A percentile compares a stretch with the other conserved stretches of the same genome.
Conservation (phyloP, 2,888 invertebrate genomes). For the Drosophila limbata region DNA sequence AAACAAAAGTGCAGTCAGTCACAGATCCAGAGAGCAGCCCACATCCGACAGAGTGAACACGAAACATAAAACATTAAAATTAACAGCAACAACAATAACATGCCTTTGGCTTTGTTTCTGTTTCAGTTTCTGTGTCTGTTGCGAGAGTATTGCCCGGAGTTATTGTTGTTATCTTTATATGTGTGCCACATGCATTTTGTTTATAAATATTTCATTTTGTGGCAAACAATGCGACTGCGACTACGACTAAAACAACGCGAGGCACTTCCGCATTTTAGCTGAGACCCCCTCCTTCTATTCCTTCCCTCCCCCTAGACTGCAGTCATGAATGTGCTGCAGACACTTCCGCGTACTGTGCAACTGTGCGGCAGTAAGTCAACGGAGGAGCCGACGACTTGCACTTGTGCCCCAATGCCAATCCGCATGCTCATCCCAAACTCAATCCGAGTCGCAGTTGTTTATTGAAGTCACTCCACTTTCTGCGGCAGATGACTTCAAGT, state of each 20-base stretch:
- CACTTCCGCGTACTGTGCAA: conserved; percentile 55
- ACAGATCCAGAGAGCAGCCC: conserved; percentile 13
- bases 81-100: conserved; percentile 19
- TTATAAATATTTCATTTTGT: conserved; percentile 71
- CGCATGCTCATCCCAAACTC: conserved; percentile 1
- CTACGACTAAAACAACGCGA: conserved; percentile 49
- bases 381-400: conserved; percentile 23
- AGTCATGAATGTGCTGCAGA: conserved; percentile 27
- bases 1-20: conserved; percentile 19
- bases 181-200: conserved; percentile 76
- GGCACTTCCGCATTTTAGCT: conserved; percentile 65
- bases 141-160: conserved; percentile 26
- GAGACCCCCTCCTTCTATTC: background rate
- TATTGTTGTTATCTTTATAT: conserved; percentile 57
- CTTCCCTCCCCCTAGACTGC: background rate
- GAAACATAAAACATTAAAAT: conserved; percentile 20
- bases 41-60: conserved; percentile 19
- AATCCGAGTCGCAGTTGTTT: conserved; percentile 30
- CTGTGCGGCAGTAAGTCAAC: conserved; percentile 31
- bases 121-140: conserved; percentile 32
- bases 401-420: conserved; percentile 50
- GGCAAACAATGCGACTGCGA: conserved; percentile 65
- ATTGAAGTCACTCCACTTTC: conserved; percentile 58
- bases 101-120: conserved; percentile 40
- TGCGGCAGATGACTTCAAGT: conserved; percentile 56